Conservation (phyloP, 2,888 invertebrate species). For the Antheraea yamamai region DNA sequence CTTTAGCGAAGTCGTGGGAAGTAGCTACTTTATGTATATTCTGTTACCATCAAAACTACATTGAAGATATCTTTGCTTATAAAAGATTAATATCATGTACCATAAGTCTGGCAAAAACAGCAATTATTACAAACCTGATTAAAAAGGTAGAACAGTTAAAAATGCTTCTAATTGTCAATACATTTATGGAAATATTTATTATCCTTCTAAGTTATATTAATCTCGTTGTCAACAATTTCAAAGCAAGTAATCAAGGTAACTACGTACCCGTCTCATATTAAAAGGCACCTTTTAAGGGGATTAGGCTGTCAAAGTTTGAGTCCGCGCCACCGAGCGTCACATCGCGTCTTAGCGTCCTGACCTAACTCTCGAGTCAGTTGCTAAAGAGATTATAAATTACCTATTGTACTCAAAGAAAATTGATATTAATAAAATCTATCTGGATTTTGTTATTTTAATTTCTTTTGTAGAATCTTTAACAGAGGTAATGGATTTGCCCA, state of each 20-base stretch:
- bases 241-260: conserved; percentile 41
- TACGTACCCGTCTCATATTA: conserved; percentile 43
- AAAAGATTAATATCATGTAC: background rate
- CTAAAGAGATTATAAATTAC: conserved; percentile 51
- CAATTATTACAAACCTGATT: background rate
- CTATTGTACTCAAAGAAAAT: conserved; percentile 41
- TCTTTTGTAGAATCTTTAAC: background rate
- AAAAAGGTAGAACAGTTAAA: background rate
- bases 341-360: conserved; percentile 30
- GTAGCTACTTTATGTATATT: background rate
- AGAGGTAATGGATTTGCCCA: background rate
- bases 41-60: background rate
- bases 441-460: background rate
- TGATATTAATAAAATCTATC: background rate
- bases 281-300: conserved; percentile 51
- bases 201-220: background rate
- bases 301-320: conserved; percentile 54
- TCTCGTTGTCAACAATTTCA: conserved; percentile 33
- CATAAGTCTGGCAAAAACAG: background rate
- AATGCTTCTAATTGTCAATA: background rate
- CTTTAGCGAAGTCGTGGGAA: too few species aligned
- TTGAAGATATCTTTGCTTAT: background rate
- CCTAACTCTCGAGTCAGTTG: conserved; percentile 40
- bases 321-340: conserved; percentile 17
- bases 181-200: background rate